Evolutionary conservation across 2,888 invertebrate genomes (phyloP).

Genomic region (Metallyticus violacea): DNA sequence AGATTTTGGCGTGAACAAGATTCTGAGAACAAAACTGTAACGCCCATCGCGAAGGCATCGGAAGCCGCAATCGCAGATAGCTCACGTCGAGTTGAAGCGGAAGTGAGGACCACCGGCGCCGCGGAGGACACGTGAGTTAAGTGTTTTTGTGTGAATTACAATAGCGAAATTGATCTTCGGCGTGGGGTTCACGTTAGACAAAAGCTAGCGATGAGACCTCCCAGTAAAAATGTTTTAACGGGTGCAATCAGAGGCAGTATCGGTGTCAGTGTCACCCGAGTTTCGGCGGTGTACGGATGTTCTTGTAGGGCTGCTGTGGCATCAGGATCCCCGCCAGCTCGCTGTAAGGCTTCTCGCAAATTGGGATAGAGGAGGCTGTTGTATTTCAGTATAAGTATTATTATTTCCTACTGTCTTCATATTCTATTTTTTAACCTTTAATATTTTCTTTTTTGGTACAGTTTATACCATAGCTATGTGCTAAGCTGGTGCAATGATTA

Average conservation of each 20-base stretch:
- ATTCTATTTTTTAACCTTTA: no score
- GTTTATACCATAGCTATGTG: no score
- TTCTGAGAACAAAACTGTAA: background rate
- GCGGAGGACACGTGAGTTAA: background rate
- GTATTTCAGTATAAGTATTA: no score
- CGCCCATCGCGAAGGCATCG: background rate
- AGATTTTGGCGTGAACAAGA: no score
- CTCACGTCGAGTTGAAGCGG: background rate
- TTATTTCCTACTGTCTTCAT: no score
- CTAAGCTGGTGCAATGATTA: no score
- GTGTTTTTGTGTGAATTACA: background rate
- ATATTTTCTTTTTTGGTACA: no score
- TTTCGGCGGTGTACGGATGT: background rate
- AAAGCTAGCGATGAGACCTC: background rate
- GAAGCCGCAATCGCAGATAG: background rate
- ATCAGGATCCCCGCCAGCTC: background rate
- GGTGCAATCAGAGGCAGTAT: background rate
- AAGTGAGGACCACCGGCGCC: background rate
- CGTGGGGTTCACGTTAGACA: background rate
- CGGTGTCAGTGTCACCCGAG: background rate
- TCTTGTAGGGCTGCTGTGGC: slow-evolving; percentile 1
- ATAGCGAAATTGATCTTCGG: background rate
- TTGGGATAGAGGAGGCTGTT: no score
- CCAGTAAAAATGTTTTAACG: background rate
- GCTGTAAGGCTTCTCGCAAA: background rate